Base-by-base conservation (phyloP, 2,888 invertebrate species). In the Microctonus aethiopoides region DNA sequence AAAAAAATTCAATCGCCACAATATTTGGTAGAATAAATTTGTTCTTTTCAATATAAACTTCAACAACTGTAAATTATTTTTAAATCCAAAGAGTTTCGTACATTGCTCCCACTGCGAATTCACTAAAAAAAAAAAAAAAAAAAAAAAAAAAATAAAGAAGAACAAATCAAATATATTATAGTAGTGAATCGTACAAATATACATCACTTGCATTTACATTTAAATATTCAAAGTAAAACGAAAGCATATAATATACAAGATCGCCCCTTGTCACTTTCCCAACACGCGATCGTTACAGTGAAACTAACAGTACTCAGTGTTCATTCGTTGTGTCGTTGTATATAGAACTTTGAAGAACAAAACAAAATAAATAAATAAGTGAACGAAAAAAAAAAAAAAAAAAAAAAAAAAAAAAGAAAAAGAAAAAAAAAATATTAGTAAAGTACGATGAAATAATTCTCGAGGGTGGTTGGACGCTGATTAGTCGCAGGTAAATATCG, bases 401-500 rank as follows among this genome's bases (percentile, higher is more conserved):
- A 41, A 24, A 54, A 51, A 51, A 16, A 46, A 57, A 16, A 16
- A 46, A 46, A 46, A 34, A 20, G 11, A 20, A 39, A 24, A 41
- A 24, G 54, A 51, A 51, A 16, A 46, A 57, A 16, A 16, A 46
- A 46, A 46, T 16, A 9, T 1, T 29, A 46, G 9, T 1, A n/a
- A n/a, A 16, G 16, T 46, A 16, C 16, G 16, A 16, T 46, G 16
- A 46, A 46, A 46, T 20, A 46, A 46, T 46, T 46, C 65, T 70
- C 32, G 66, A 46, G 61, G 70, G 62, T 65, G 69, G 57, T 51
- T 66, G 66, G 57, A 56, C 72, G 70, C 72, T 74, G 74, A 76
- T 76, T 76, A 76, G 76, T 70, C 72, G 59, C 67, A 65, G 56
- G 65, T 61, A 56, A 70, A 72, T 76, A 76, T 76, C 74, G 56